Base-by-base conservation (phyloP, 2,888 invertebrate species). In the Sinelater perroti region DNA sequence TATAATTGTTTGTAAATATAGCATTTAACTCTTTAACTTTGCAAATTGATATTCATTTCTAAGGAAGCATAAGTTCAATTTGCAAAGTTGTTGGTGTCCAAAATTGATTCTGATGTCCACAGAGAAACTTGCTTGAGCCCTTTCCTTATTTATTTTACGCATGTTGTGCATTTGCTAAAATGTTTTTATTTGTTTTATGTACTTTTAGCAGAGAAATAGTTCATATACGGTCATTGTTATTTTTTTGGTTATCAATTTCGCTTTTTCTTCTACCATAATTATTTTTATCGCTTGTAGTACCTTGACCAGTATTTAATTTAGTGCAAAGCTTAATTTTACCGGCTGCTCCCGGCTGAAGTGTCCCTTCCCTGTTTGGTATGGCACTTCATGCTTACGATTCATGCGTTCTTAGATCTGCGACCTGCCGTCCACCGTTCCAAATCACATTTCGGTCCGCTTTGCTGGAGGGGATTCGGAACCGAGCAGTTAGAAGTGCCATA, bases 401-500 rank as follows among this genome's bases (percentile, higher is more conserved):
- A 5, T 7, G 17, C 10, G 10, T 36, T 3, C 18, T 11, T 35
- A n/a, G 7, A 35, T 18, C 5, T n/a, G 2, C 18, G 17, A 50
- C 17, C 21, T 56, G 52, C 45, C 36, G 18, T 45, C 30, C 18
- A 56, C 11, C 59, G 56, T 61, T 61, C 58, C 61, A 60, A 56
- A 60, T 60, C 60, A 18, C 60, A 60, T 50, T 8, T 42, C 13
- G 10, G 14, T 33, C 28, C 26, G 31, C 49, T 42, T 30, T 16
- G 30, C 31, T 17, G 7, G 38, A 45, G 63, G 68, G 73, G 72
- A 73, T 74, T 73, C 78, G 77, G 77, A 77, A 77, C 73, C 76
- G 70, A 70, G 66, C 74, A 75, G 75, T 72, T 66, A 70, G 75
- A 77, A 77, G 76, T 75, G 78, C 78, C 78, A 78, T 78, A 76